Evolutionary conservation across 2,113 vertebrate species (phyloP), one percentile per base, ranked within the genome.

Genomic region (Chascanopsetta lugubris): DNA sequence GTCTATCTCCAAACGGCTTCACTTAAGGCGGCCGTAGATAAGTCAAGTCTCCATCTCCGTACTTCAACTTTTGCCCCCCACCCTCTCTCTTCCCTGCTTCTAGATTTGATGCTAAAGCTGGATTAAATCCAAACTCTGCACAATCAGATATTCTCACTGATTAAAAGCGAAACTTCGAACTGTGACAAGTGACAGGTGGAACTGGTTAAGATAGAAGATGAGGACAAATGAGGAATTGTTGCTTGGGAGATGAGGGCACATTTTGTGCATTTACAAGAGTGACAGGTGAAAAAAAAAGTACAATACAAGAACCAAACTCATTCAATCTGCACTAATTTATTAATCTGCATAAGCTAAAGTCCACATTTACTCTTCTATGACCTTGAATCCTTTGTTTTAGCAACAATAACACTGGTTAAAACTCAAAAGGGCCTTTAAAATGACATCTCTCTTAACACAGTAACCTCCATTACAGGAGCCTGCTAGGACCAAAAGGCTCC

Each of bases 1-100:
- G 40, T 71, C 75, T 72, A 80, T 84, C 84, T 84, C 45, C 53
- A 58, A 86, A 62, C 42, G 47, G 75, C 77, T 84, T 77, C 75
- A 80, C 83, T 77, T 65, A 57, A 79, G 67, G 85, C 70, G 20
- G 64, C 75, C 55, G 21, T 43, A 76, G 81, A 84, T 51, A 80
- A 82, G 73, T 86, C 81, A 64, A 69, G 76, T 69, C 86, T 84
- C 70, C 75, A 73, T 80, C 66, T 66, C 29, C 7, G 25, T 27
- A 65, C 61, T 72, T 66, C 64, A 81, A 72, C 72, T 70, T 63
- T 55, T 7, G 22, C 34, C 48, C 15, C 51, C 47, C 18, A n/a
- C 24, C 5, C n/a, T 1, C 5, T 15, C 4, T 15, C 3, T 4
- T 4, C 34, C 15, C 34, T 38, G 12, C 20, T 12, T 10, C 51